A percentile compares a stretch with the other conserved stretches of the same genome.
Conservation (phyloP, 2,888 invertebrate genomes). For the Gonocerus acuteangulatus region DNA sequence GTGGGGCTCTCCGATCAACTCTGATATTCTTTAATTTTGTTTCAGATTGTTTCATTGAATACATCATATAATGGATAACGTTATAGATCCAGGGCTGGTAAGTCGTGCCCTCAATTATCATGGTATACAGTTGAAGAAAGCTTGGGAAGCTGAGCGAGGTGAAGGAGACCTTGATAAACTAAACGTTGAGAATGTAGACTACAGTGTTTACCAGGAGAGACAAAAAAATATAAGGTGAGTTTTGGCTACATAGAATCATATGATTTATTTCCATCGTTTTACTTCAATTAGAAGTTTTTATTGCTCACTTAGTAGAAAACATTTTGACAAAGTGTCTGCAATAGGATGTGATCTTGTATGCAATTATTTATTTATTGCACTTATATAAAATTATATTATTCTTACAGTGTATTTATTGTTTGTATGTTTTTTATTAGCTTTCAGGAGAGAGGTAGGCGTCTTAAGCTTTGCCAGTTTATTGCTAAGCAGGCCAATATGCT, state of each 20-base stretch:
- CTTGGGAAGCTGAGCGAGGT: conserved; percentile 78
- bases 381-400: too few relatives aligned
- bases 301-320: too few relatives aligned
- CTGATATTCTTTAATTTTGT: too few relatives aligned
- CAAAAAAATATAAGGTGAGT: conserved; percentile 64
- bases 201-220: conserved; percentile 59
- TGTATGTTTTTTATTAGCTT: conserved; percentile 46
- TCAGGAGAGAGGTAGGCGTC: conserved; percentile 72
- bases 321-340: too few relatives aligned
- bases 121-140: conserved; percentile 78
- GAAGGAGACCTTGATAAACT: conserved; percentile 63
- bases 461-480: conserved; percentile 80
- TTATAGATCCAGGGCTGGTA: conserved; percentile 52
- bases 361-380: too few relatives aligned
- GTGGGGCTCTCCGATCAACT: too few relatives aligned
- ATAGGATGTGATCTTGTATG: too few relatives aligned
- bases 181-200: conserved; percentile 58
- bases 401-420: too few relatives aligned
- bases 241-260: background rate
- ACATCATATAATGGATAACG: conserved; percentile 35
- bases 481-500: conserved; percentile 73
- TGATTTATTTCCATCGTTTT: too few relatives aligned
- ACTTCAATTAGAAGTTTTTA: too few relatives aligned
- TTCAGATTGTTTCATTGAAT: too few relatives aligned
- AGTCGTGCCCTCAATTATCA: conserved; percentile 72